These are phyloP conservation scores for Pipistrellus kuhlii DNA, from an alignment of 2,797 vertebrate genomes.

Conservation along the genomic window DNA sequence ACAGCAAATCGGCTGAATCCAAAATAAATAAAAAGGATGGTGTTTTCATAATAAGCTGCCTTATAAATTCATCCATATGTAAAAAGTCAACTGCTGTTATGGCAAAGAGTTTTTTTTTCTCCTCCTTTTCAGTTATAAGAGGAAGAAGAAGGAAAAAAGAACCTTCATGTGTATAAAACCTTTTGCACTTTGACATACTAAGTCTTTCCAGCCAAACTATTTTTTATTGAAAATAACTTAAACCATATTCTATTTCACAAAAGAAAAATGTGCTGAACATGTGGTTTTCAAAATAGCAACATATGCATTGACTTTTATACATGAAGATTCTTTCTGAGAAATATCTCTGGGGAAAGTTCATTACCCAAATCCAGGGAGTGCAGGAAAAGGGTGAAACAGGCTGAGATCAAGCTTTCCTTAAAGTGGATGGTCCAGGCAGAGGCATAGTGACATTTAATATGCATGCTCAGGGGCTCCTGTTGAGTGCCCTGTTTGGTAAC, in stretches of 20 bases:
- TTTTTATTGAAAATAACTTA: slow-evolving; percentile 87
- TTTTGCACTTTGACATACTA: slow-evolving; percentile 89
- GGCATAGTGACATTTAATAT: slow-evolving; percentile 89
- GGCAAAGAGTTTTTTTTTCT: slow-evolving; percentile 76
- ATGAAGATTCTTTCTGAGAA: slow-evolving; percentile 87
- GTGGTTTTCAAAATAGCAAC: slow-evolving; percentile 89
- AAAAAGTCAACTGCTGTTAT: slow-evolving; percentile 76
- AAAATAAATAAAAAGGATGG: slow-evolving; percentile 84
- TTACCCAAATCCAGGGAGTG: slow-evolving; percentile 86
- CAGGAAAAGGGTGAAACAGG: slow-evolving; percentile 87
- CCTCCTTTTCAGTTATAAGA: slow-evolving; percentile 74
- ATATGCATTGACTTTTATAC: slow-evolving; percentile 85
- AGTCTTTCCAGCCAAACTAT: slow-evolving; percentile 86
- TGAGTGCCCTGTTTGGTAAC: slow-evolving; percentile 89
- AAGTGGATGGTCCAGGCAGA: slow-evolving; percentile 84
- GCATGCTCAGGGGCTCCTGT: slow-evolving; percentile 86
- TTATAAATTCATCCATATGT: slow-evolving; percentile 55
- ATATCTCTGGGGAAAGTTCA: slow-evolving; percentile 87
- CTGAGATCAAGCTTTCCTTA: slow-evolving; percentile 85
- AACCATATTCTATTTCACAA: slow-evolving; percentile 90
- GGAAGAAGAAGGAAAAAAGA: slow-evolving; percentile 39
- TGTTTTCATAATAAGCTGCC: slow-evolving; percentile 79
- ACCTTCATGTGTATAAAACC: slow-evolving; percentile 86
- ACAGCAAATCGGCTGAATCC: slow-evolving; percentile 84
- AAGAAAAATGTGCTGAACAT: slow-evolving; percentile 90